These are phyloP conservation scores for Neosalanx taihuensis DNA, from an alignment of 2,797 vertebrate species.

Conservation along the genomic window DNA sequence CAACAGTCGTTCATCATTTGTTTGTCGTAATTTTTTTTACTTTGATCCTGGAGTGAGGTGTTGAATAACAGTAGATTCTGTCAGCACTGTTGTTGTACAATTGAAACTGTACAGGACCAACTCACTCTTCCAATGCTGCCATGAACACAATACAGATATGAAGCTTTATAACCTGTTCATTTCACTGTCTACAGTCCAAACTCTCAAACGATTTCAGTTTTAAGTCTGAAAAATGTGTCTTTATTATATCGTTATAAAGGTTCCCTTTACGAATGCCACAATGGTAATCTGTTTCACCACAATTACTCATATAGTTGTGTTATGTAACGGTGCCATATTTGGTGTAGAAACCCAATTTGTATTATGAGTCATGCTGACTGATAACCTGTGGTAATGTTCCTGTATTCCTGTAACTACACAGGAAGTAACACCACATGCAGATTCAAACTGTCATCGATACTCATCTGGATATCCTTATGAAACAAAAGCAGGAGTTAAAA, in stretches of 20 bases:
- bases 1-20: constrained; percentile 1
- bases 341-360: neutral
- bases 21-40: constrained; percentile 20
- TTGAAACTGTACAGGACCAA: too few relatives aligned
- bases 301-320: neutral
- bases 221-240: constrained; percentile 11
- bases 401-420: neutral
- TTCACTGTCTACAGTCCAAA: neutral
- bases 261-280: too few relatives aligned
- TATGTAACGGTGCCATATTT: neutral
- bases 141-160: too few relatives aligned
- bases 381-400: neutral
- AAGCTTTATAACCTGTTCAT: too few relatives aligned
- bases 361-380: constrained; percentile 9
- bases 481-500: too few relatives aligned
- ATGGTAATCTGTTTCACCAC: too few relatives aligned
- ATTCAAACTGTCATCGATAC: neutral
- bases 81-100: constrained; percentile 35
- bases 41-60: constrained; percentile 40
- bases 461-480: too few relatives aligned
- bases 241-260: too few relatives aligned
- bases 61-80: constrained; percentile 60
- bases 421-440: neutral
- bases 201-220: constrained; percentile 22
- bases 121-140: too few relatives aligned